A percentile compares a stretch with the other conserved stretches of the same genome.
Conservation (phyloP, 2,888 invertebrate species). For the Platycheirus rosarum region DNA sequence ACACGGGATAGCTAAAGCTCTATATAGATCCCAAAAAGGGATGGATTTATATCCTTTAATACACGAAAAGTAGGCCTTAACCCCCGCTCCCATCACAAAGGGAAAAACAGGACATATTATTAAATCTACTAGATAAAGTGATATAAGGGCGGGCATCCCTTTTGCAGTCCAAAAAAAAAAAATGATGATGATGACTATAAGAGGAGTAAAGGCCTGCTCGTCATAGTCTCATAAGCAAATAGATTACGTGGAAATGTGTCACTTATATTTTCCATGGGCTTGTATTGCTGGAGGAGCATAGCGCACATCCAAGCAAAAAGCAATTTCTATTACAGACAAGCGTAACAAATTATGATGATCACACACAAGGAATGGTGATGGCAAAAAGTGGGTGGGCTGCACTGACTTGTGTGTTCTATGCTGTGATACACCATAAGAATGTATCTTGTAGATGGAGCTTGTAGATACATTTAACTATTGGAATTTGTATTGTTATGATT, state of each 20-base stretch:
- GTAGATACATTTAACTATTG: slow-evolving; percentile 54
- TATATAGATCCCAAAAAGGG: slow-evolving; percentile 69
- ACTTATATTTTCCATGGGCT: slow-evolving; percentile 71
- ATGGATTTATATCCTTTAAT: slow-evolving; percentile 74
- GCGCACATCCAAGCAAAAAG: slow-evolving; percentile 49
- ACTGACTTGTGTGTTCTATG: slow-evolving; percentile 9
- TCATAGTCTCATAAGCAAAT: slow-evolving; percentile 75
- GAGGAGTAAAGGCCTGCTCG: slow-evolving; percentile 63
- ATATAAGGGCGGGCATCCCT: slow-evolving; percentile 74
- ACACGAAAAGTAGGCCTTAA: slow-evolving; percentile 60
- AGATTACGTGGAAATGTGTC: slow-evolving; percentile 76
- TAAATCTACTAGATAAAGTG: slow-evolving; percentile 75
- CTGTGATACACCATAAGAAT: slow-evolving; percentile 24
- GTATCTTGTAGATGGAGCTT: slow-evolving; percentile 49
- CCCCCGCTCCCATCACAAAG: background rate
- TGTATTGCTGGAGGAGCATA: slow-evolving; percentile 33
- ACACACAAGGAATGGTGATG: slow-evolving; percentile 58
- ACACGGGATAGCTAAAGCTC: slow-evolving; percentile 22
- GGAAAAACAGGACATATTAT: slow-evolving; percentile 71
- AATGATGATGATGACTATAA: slow-evolving; percentile 73
- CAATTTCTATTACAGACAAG: slow-evolving; percentile 74
- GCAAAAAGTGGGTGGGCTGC: slow-evolving; percentile 17
- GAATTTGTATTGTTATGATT: slow-evolving; percentile 74
- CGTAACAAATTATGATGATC: slow-evolving; percentile 74
- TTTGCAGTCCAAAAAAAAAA: slow-evolving; percentile 35